Evolutionary conservation across 2,888 invertebrate genomes (phyloP).

Genomic region (Zygaena filipendulae): DNA sequence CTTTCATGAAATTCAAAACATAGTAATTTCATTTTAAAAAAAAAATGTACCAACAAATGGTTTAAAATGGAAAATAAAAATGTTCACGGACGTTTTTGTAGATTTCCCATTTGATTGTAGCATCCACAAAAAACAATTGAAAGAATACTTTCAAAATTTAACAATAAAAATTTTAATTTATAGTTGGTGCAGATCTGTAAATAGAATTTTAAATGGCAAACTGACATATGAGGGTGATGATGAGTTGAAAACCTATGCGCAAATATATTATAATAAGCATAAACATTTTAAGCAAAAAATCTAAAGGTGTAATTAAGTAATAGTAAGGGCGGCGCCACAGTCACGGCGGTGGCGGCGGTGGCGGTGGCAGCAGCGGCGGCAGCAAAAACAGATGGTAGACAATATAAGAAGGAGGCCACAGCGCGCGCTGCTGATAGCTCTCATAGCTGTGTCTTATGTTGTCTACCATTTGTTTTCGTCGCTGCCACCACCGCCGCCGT

Average conservation of each 20-base stretch:
- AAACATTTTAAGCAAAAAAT: no score
- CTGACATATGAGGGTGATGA: conserved; percentile 11
- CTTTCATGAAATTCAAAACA: conserved; percentile 1
- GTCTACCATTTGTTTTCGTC: no score
- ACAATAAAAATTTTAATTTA: conserved; percentile 12
- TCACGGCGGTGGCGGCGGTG: no score
- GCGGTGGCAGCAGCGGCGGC: no score
- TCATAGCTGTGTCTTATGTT: no score
- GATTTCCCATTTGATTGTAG: conserved; percentile 4
- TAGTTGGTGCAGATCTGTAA: conserved; percentile 14
- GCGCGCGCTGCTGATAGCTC: no score
- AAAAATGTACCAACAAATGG: background rate
- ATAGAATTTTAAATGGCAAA: conserved; percentile 12
- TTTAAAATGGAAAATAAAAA: conserved; percentile 3
- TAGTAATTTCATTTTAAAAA: conserved; percentile 1
- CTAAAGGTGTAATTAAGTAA: no score
- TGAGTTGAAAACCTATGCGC: conserved; percentile 4
- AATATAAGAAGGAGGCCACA: no score
- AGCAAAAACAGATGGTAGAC: no score
- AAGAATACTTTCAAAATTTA: conserved; percentile 3
- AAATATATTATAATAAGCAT: conserved; percentile 8
- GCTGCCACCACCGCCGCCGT: no score
- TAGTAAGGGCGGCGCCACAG: no score
- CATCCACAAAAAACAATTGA: conserved; percentile 3
- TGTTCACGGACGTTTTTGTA: background rate